phyloP scores from a whole-genome alignment of 2,797 vertebrate genomes.

The Scolopax rusticola region DNA sequence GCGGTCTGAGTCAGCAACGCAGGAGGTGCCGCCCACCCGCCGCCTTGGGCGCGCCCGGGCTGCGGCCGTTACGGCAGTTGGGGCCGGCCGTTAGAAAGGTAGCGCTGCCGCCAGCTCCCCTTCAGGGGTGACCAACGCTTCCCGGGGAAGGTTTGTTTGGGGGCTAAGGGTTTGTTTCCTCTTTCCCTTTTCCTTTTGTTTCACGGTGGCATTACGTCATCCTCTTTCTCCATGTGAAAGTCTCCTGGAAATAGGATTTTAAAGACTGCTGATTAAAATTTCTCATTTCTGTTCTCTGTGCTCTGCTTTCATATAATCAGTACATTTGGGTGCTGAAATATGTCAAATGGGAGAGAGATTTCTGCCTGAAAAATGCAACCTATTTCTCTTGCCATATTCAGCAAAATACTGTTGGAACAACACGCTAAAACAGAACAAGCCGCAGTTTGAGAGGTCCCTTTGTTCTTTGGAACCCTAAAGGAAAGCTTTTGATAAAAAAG shows the following conservation, averaged over 20 bases:
- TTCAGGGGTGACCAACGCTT: background rate
- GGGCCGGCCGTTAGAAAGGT: background rate
- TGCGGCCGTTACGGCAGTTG: accelerated
- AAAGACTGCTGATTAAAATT: constrained; percentile 37
- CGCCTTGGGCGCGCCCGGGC: accelerated
- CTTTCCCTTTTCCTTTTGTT: background rate
- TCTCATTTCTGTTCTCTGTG: background rate
- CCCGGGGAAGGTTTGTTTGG: background rate
- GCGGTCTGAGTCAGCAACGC: accelerated
- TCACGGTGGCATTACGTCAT: background rate
- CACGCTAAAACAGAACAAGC: background rate
- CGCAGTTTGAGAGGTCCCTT: background rate
- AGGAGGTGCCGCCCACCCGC: too few species aligned
- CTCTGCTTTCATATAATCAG: background rate
- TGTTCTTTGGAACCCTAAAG: constrained; percentile 31
- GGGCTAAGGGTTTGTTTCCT: accelerated
- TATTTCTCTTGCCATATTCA: background rate
- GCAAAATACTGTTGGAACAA: background rate
- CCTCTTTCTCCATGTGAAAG: background rate
- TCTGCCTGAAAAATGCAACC: background rate
- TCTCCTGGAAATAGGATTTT: background rate
- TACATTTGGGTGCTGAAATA: background rate
- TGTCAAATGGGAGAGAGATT: background rate
- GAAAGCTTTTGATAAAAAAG: background rate
- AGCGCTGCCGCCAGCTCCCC: too few species aligned